These are phyloP conservation scores for Laticauda laticaudata DNA, from an alignment of 2,113 vertebrate species.

Conservation along the genomic window DNA sequence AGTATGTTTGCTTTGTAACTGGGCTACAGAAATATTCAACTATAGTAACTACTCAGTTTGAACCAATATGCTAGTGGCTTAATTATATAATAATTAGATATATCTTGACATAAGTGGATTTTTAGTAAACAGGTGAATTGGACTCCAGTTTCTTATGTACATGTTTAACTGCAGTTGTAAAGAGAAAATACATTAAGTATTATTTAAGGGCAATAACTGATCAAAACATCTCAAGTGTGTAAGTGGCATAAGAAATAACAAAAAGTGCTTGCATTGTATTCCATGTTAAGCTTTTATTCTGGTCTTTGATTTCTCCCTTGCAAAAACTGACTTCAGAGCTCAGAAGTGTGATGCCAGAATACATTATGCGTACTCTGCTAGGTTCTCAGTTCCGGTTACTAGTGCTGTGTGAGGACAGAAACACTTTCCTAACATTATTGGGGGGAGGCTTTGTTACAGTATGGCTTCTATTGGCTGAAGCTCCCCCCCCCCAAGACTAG, in stretches of 20 bases:
- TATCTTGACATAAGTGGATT: conserved; percentile 57
- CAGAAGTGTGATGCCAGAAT: conserved; percentile 85
- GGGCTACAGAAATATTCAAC: conserved; percentile 40
- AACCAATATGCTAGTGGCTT: conserved; percentile 41
- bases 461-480: conserved; percentile 72
- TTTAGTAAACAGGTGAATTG: conserved; percentile 53
- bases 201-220: conserved; percentile 46
- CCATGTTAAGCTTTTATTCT: conserved; percentile 70
- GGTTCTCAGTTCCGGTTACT: conserved; percentile 70
- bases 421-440: conserved; percentile 53
- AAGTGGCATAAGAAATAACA: conserved; percentile 68
- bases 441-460: conserved; percentile 71
- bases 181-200: conserved; percentile 57
- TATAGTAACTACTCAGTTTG: conserved; percentile 50
- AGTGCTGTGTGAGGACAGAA: conserved; percentile 74
- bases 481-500: conserved; percentile 69
- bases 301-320: conserved; percentile 45
- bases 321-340: conserved; percentile 61
- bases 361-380: conserved; percentile 70
- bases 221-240: conserved; percentile 51
- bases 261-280: conserved; percentile 82
- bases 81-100: conserved; percentile 10
- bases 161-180: conserved; percentile 52
- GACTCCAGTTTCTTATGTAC: conserved; percentile 52
- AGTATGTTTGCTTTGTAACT: conserved; percentile 38